These are phyloP conservation scores for Embiotoca jacksoni DNA, from an alignment of 2,113 vertebrate species.

Conservation along the genomic window DNA sequence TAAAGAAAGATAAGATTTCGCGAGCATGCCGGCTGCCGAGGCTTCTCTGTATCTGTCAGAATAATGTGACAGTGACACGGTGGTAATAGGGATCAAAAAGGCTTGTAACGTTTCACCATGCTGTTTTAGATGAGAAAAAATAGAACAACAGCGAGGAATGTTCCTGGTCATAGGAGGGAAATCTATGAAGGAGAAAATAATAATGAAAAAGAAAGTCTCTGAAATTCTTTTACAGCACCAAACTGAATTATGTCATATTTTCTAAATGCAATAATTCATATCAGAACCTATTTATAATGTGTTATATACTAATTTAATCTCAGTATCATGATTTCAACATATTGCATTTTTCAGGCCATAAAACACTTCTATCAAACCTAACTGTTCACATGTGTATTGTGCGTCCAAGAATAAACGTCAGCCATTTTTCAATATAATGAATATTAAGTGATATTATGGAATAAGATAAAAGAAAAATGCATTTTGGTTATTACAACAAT, in stretches of 20 bases:
- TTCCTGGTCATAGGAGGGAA: slow-evolving; percentile 51
- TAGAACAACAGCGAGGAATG: slow-evolving; percentile 35
- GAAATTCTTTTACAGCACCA: slow-evolving; percentile 30
- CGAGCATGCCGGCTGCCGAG: slow-evolving; percentile 66
- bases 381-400: too few species aligned
- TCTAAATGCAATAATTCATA: neutral
- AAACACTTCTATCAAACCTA: slow-evolving; percentile 39
- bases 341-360: neutral
- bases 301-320: neutral
- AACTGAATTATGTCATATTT: slow-evolving; percentile 5
- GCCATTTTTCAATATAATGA: neutral
- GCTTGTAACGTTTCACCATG: slow-evolving; percentile 66
- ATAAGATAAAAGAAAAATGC: neutral
- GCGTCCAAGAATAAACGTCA: too few species aligned
- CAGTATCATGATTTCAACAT: neutral
- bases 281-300: neutral
- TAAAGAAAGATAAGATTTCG: slow-evolving; percentile 70
- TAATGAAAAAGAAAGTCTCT: slow-evolving; percentile 5
- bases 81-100: slow-evolving; percentile 72
- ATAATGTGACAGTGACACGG: slow-evolving; percentile 80
- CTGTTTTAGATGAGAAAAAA: slow-evolving; percentile 58
- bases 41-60: slow-evolving; percentile 73
- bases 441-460: neutral
- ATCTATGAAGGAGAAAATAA: slow-evolving; percentile 36
- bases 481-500: neutral